Conservation (phyloP, 1,140 invertebrate species). For the Drosophila melanogaster region DNA sequence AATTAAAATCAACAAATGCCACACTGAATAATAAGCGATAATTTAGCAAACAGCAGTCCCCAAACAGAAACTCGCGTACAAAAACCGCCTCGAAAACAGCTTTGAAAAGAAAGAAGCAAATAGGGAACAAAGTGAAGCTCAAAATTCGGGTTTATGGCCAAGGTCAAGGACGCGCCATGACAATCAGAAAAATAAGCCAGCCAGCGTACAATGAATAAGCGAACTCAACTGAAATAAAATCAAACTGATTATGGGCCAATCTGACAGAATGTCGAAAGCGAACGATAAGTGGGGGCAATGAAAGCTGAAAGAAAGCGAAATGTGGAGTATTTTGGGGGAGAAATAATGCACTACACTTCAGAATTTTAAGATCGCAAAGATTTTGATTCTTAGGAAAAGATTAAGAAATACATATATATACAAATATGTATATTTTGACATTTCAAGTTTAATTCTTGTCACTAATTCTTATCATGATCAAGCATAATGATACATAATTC, state of each 20-base stretch:
- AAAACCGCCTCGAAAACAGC: slow-evolving; percentile 40
- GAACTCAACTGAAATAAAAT: slow-evolving; percentile 42
- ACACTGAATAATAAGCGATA: slow-evolving; percentile 64
- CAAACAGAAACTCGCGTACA: slow-evolving; percentile 10
- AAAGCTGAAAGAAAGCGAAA: slow-evolving; percentile 11
- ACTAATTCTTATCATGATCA: no score
- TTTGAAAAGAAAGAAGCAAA: slow-evolving; percentile 46
- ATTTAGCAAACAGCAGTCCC: slow-evolving; percentile 50
- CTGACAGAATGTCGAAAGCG: slow-evolving; percentile 36
- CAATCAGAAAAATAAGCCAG: slow-evolving; percentile 29
- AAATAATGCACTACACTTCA: not conserved
- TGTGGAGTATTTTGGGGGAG: not conserved
- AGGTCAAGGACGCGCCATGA: slow-evolving; percentile 69
- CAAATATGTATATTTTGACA: no score
- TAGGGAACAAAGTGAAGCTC: slow-evolving; percentile 35
- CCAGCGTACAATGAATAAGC: slow-evolving; percentile 31
- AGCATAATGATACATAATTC: no score
- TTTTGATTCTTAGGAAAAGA: no score
- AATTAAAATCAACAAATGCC: slow-evolving; percentile 68
- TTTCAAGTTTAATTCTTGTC: not conserved
- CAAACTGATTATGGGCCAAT: slow-evolving; percentile 48
- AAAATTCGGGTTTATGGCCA: slow-evolving; percentile 68
- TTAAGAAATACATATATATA: no score
- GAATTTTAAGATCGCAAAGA: not conserved
- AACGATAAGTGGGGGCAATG: slow-evolving; percentile 1